Percentiles rank a stretch among this genome's conserved stretches.
Evolutionary conservation across 1,140 invertebrate genomes (phyloP).

Genomic region (Drosophila sturtevanti): DNA sequence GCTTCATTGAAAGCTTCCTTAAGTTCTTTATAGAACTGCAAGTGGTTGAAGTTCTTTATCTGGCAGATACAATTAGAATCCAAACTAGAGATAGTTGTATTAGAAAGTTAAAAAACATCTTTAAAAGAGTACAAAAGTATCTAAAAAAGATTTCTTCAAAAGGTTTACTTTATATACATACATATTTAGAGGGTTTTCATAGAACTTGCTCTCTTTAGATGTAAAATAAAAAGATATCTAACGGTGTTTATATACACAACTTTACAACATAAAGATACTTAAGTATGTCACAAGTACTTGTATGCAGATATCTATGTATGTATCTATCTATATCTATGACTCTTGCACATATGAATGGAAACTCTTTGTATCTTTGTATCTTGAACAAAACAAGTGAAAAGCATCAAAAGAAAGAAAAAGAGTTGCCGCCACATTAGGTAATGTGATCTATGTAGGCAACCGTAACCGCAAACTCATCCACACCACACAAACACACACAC

Average conservation of each 20-base stretch:
- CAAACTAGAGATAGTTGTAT: no score
- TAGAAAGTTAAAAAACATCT: no score
- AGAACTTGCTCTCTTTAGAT: slow-evolving; percentile 1
- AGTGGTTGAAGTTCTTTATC: neutral
- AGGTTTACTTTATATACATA: no score
- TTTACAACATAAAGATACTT: slow-evolving; percentile 48
- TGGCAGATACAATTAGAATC: neutral
- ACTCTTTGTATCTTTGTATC: slow-evolving; percentile 52
- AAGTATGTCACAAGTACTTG: slow-evolving; percentile 55
- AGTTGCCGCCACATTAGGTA: slow-evolving; percentile 71
- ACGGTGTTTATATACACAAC: slow-evolving; percentile 16
- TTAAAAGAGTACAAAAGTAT: no score
- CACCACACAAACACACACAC: slow-evolving; percentile 18
- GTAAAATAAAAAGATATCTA: slow-evolving; percentile 30
- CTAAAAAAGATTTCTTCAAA: no score
- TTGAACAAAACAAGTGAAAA: slow-evolving; percentile 66
- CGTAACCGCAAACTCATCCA: slow-evolving; percentile 46
- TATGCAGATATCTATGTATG: neutral
- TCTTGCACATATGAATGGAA: slow-evolving; percentile 66
- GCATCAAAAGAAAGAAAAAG: slow-evolving; percentile 57
- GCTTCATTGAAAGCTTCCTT: neutral
- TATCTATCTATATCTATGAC: slow-evolving; percentile 52
- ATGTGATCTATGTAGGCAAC: slow-evolving; percentile 61
- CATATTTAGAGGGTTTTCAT: neutral
- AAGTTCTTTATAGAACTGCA: neutral